Evolutionary conservation across 2,113 vertebrate genomes (phyloP).

Genomic region (Paradisaea rubra): DNA sequence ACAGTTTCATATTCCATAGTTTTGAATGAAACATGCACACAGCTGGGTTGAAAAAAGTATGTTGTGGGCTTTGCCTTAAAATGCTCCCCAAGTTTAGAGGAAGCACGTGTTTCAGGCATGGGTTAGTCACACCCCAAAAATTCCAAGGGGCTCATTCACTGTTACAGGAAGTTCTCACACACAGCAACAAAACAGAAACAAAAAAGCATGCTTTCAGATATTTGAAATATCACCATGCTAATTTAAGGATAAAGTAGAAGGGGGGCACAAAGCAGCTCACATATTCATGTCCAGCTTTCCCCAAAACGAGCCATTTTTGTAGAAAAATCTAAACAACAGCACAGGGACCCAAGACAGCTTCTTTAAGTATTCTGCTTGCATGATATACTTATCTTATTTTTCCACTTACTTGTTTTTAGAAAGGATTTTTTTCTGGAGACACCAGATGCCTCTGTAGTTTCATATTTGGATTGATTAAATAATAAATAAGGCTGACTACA

Average conservation of each 20-base stretch:
- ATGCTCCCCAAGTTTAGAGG: neutral
- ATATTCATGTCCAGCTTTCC: neutral
- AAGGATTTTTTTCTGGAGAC: neutral
- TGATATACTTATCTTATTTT: neutral
- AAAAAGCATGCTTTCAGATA: neutral
- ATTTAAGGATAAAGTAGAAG: neutral
- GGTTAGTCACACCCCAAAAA: neutral
- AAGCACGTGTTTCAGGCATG: neutral
- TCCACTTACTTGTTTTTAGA: neutral
- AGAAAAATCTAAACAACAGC: neutral
- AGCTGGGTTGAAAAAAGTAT: neutral
- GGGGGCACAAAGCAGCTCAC: neutral
- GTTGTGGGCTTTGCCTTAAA: neutral
- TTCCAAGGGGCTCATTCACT: neutral
- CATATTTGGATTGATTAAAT: neutral
- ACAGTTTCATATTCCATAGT: neutral
- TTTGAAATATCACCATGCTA: neutral
- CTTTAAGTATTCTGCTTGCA: neutral
- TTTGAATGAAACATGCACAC: neutral
- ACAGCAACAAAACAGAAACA: neutral
- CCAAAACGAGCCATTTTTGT: neutral
- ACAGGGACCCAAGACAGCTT: neutral
- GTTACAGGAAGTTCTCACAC: neutral
- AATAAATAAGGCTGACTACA: neutral
- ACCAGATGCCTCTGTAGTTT: neutral